Base-by-base conservation (phyloP, 2,797 vertebrate genomes). In the Microctenopoma stevenorrisi region DNA sequence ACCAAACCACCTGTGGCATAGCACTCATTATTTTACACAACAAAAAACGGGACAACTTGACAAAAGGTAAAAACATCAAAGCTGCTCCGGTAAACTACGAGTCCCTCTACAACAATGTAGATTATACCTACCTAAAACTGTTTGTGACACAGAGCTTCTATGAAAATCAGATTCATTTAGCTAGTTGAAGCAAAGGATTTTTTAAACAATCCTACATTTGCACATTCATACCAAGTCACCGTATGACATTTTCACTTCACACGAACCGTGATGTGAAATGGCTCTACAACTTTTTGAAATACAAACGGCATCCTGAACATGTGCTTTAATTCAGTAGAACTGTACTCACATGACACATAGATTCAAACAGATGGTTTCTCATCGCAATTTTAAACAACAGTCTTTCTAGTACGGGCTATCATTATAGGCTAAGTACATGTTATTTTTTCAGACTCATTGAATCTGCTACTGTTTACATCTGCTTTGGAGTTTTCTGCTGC, bases 351-450 rank as follows among this genome's bases (percentile, higher is more conserved):
- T 67, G 46, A 74, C 61, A 61, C 1, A 30, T 66, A 72, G 74
- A 74, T 35, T 30, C 59, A 66, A 71, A 67, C 64, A 78, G 74
- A 85, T 74, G 65, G 58, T 54, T 80, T 79, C 70, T 71, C 54
- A 56, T 59, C 47, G 47, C 53, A 37, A 53, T 54, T 83, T 76
- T 57, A 72, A 72, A 82, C 80, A 83, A 82, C 59, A 74, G 43
- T 18, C 71, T 69, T 79, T 54, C 43, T 65, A 60, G 83, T 78
- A 74, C 54, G 48, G 47, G 38, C 51, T 35, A 70, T 81, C 58
- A 86, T 81, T 63, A 72, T 40, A 57, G 60, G 58, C 68, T 70
- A 49, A 82, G 83, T 78, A 62, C 71, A 72, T 77, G 62, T 67
- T 58, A 67, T 71, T 68, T 62, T 38, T 78, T 73, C 61, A 70